phyloP scores from a whole-genome alignment of 2,888 invertebrate genomes.

The Erynnis tages region DNA sequence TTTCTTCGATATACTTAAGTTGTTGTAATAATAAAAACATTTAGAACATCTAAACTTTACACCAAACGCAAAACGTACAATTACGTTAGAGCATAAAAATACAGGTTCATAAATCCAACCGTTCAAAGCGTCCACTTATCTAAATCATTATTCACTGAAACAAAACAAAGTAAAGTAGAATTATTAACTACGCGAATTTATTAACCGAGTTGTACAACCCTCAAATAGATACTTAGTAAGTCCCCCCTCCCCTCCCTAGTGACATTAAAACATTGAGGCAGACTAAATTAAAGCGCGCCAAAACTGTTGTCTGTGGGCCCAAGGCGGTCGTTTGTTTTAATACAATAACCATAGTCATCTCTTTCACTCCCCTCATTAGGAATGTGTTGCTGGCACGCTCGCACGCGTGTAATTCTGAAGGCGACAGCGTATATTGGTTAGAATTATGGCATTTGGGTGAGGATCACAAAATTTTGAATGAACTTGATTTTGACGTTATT shows the following conservation, averaged over 20 bases:
- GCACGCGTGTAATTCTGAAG: slow-evolving; percentile 62
- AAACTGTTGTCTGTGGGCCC: slow-evolving; percentile 77
- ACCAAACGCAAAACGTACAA: no score
- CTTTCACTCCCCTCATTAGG: slow-evolving; percentile 59
- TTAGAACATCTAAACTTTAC: no score
- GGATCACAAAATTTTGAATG: background rate
- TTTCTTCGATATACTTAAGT: no score
- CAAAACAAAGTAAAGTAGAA: slow-evolving; percentile 49
- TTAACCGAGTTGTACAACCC: slow-evolving; percentile 70
- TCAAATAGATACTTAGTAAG: slow-evolving; percentile 77
- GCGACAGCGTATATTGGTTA: slow-evolving; percentile 46
- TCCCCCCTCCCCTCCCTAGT: slow-evolving; percentile 51
- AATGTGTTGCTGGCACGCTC: slow-evolving; percentile 48
- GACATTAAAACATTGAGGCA: slow-evolving; percentile 77
- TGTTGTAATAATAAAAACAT: background rate
- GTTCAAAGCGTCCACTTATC: slow-evolving; percentile 28
- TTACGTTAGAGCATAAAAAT: slow-evolving; percentile 7
- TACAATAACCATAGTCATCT: slow-evolving; percentile 74
- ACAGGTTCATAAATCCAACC: slow-evolving; percentile 10
- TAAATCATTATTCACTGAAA: slow-evolving; percentile 38
- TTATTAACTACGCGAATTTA: slow-evolving; percentile 72
- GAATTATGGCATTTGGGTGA: slow-evolving; percentile 46
- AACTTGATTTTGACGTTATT: slow-evolving; percentile 12
- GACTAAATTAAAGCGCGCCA: slow-evolving; percentile 80
- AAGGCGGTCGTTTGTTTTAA: slow-evolving; percentile 80